Percentiles rank a stretch among this genome's conserved stretches.
phyloP scores from a whole-genome alignment of 2,797 vertebrate genomes.

The Calcarius lapponicus region DNA sequence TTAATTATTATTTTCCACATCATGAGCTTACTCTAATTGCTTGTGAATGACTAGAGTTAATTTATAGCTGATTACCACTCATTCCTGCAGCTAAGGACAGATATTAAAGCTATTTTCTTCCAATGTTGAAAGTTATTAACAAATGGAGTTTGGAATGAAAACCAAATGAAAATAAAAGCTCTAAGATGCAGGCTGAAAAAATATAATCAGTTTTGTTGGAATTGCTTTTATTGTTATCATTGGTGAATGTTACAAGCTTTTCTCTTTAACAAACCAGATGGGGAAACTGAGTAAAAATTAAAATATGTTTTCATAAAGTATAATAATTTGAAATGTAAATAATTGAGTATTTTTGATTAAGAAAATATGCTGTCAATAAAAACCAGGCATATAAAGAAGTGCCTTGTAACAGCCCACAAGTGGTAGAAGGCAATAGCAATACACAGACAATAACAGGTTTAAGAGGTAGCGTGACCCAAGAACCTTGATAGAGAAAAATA shows the following conservation, averaged over 20 bases:
- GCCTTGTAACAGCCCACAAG: not conserved
- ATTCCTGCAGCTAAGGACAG: not conserved
- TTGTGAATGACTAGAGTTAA: conserved; percentile 39
- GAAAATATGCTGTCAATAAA: conserved; percentile 2
- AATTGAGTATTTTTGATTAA: not conserved
- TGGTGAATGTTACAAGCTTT: conserved; percentile 1
- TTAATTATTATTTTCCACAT: conserved; percentile 9
- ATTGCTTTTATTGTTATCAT: conserved; percentile 52
- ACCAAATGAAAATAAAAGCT: conserved; percentile 48
- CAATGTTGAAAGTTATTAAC: conserved; percentile 38
- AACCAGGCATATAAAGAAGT: not conserved
- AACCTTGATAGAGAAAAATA: not conserved
- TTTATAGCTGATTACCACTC: conserved; percentile 23
- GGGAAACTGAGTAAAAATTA: conserved; percentile 34
- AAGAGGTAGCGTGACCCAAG: not conserved
- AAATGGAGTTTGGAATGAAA: conserved; percentile 40
- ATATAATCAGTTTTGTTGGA: conserved; percentile 28
- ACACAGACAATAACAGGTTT: not conserved
- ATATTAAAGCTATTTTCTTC: conserved; percentile 29
- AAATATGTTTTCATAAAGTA: conserved; percentile 26
- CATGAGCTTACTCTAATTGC: not conserved
- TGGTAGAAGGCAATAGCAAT: not conserved
- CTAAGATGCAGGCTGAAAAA: conserved; percentile 14
- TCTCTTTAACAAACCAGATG: conserved; percentile 34
- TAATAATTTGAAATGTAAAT: not conserved